Percentiles rank a stretch among this genome's conserved stretches.
Conservation (phyloP, 2,888 invertebrate genomes). For the Cremastinae sp. region DNA sequence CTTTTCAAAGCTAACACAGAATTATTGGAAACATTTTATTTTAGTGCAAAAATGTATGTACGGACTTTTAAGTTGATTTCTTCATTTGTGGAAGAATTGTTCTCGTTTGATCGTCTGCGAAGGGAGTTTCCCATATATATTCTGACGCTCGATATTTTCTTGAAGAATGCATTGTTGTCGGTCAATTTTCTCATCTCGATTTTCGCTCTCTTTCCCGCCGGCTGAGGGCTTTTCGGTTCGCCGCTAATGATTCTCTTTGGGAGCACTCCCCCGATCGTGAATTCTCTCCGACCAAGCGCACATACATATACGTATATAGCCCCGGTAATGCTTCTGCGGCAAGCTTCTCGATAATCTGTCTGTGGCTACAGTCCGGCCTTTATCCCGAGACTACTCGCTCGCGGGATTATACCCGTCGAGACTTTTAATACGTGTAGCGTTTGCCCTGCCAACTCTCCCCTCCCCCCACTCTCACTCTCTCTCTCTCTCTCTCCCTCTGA, state of each 20-base stretch:
- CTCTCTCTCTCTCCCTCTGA: too few species aligned
- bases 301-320: too few species aligned
- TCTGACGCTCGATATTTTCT: constrained; percentile 1
- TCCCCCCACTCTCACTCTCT: too few species aligned
- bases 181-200: too few species aligned
- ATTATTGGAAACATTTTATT: too few species aligned
- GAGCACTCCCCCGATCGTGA: constrained; percentile 33
- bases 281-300: constrained; percentile 48
- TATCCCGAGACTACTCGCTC: constrained; percentile 61
- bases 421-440: constrained; percentile 39
- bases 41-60: too few species aligned
- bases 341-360: constrained; percentile 48
- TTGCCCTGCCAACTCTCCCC: constrained; percentile 5
- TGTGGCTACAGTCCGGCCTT: constrained; percentile 60
- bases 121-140: constrained; percentile 1
- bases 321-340: constrained; percentile 35
- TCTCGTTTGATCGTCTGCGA: too few species aligned
- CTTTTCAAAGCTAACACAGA: too few species aligned
- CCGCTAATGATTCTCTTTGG: constrained; percentile 59
- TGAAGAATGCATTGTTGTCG: too few species aligned
- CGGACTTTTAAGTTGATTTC: too few species aligned
- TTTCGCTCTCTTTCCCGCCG: constrained; percentile 11
- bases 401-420: constrained; percentile 50
- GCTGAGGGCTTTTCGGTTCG: constrained; percentile 54
- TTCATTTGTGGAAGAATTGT: too few species aligned